Conservation (phyloP, 2,797 vertebrate genomes). For the Aulostomus chinensis region DNA sequence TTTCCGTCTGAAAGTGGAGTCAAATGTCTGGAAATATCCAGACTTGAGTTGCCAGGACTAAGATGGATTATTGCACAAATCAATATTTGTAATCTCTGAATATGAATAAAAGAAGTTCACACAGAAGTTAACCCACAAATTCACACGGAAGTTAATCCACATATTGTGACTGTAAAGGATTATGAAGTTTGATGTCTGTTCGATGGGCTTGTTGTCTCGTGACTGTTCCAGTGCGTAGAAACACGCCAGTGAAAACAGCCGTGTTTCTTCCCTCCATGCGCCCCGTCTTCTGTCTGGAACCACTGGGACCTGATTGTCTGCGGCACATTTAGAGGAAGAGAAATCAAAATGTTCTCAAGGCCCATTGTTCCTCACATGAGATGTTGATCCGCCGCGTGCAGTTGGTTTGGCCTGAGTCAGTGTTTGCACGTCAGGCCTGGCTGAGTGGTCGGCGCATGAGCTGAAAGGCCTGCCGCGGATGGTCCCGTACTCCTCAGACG, state of each 20-base stretch:
- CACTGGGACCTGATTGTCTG: no score
- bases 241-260: neutral
- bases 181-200: neutral
- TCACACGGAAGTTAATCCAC: no score
- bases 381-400: neutral
- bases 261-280: neutral
- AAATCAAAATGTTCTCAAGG: neutral
- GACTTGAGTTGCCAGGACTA: neutral
- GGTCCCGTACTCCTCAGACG: conserved; percentile 9
- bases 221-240: no score
- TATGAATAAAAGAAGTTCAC: no score
- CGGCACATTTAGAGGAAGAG: no score
- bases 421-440: conserved; percentile 10
- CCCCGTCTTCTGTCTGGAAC: neutral
- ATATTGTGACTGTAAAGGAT: no score
- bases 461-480: conserved; percentile 2
- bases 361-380: neutral
- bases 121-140: neutral
- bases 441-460: no score
- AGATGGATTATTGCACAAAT: neutral
- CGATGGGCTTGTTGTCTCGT: no score
- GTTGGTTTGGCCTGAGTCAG: no score
- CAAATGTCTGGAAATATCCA: conserved; percentile 3
- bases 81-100: neutral
- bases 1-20: conserved; percentile 2